phyloP scores from a whole-genome alignment of 2,888 invertebrate genomes.

The Pyrgus malvae region DNA sequence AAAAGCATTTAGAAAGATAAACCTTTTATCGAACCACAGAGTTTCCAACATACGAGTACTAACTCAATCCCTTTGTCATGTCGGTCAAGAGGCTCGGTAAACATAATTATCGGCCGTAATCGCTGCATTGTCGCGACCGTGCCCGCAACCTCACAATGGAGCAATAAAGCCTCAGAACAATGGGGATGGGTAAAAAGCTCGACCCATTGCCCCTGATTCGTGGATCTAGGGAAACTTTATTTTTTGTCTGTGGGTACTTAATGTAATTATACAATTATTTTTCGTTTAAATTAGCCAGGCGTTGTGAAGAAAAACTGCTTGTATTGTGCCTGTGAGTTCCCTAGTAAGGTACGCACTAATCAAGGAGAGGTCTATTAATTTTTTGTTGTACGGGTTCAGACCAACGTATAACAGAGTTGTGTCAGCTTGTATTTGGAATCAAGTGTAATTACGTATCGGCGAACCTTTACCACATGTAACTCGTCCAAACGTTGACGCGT shows the following conservation, averaged over 20 bases:
- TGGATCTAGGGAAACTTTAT: constrained; percentile 31
- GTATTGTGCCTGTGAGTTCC: no score
- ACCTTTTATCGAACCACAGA: background rate
- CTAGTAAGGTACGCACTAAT: no score
- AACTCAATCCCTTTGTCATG: background rate
- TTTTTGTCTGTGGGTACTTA: constrained; percentile 15
- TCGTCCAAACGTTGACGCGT: no score
- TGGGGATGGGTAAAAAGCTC: constrained; percentile 35
- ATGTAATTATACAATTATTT: constrained; percentile 16
- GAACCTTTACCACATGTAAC: no score
- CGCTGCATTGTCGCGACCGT: constrained; percentile 45
- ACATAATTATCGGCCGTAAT: constrained; percentile 57
- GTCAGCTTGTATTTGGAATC: no score
- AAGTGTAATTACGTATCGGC: no score
- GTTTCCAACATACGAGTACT: background rate
- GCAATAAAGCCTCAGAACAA: constrained; percentile 39
- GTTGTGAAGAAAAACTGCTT: no score
- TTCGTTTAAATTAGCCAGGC: constrained; percentile 18
- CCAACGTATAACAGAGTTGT: no score
- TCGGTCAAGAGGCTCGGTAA: constrained; percentile 32
- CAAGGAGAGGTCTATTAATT: no score
- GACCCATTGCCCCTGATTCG: constrained; percentile 39
- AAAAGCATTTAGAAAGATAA: no score
- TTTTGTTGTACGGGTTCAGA: no score
- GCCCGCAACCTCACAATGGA: constrained; percentile 15